Percentiles rank a stretch among this genome's conserved stretches.
Conservation (phyloP, 2,113 vertebrate genomes). For the Jacana jacana region DNA sequence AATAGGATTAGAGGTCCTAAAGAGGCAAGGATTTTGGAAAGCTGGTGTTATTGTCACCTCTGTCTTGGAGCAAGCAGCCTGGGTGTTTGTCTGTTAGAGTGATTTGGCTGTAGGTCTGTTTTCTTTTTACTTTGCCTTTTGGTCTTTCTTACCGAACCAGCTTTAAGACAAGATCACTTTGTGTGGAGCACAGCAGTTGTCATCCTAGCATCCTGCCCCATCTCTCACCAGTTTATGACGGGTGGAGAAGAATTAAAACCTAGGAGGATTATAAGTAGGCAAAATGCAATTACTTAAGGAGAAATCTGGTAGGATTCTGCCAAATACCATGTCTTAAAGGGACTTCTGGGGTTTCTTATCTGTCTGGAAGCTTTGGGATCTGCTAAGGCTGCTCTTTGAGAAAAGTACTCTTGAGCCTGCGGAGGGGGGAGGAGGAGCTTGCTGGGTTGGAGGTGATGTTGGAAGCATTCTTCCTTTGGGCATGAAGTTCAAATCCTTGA, state of each 20-base stretch:
- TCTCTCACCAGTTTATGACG: neutral
- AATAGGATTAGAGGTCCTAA: neutral
- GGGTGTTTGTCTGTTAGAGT: neutral
- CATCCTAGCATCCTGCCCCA: neutral
- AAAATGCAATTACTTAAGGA: conserved; percentile 8
- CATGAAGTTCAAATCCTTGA: neutral
- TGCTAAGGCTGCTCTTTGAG: neutral
- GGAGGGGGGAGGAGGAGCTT: neutral
- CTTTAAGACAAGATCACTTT: neutral
- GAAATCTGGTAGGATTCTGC: neutral
- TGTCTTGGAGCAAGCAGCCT: neutral
- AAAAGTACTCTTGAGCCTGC: neutral
- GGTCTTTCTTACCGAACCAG: neutral
- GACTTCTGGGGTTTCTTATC: neutral
- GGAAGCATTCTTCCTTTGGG: accelerated
- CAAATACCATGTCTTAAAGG: neutral
- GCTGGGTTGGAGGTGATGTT: neutral
- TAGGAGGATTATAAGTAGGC: neutral
- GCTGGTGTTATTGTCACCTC: neutral
- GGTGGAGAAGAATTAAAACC: conserved; percentile 9
- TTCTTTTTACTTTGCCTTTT: neutral
- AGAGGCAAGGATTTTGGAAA: neutral
- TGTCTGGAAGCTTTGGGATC: conserved; percentile 18
- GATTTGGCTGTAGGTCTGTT: neutral
- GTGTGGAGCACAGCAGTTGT: neutral